A percentile compares a stretch with the other conserved stretches of the same genome.
Evolutionary conservation across 2,888 invertebrate species (phyloP).

Genomic region (Amorpha juglandis): DNA sequence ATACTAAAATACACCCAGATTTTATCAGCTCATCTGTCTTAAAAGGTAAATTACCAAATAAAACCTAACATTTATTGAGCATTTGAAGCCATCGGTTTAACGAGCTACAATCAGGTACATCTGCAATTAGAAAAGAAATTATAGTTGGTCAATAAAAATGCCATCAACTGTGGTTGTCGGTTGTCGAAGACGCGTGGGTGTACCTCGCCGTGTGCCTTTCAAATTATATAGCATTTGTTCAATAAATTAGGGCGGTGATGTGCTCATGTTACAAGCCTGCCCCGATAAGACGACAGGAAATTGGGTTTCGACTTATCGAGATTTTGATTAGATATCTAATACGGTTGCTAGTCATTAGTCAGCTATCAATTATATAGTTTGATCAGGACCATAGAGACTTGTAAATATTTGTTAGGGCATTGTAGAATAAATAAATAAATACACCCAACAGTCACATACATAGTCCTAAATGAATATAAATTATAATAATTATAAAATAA

Average conservation of each 20-base stretch:
- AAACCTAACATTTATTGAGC: slow-evolving; percentile 20
- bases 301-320: not conserved
- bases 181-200: slow-evolving; percentile 25
- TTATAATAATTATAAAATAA: too few relatives aligned
- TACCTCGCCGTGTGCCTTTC: slow-evolving; percentile 34
- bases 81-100: slow-evolving; percentile 24
- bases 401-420: too few relatives aligned
- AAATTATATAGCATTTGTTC: slow-evolving; percentile 40
- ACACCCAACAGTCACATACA: too few relatives aligned
- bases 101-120: slow-evolving; percentile 22
- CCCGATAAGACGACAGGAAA: not conserved
- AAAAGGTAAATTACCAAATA: slow-evolving; percentile 22
- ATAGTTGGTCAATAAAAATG: slow-evolving; percentile 37
- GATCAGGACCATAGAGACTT: not conserved
- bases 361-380: too few relatives aligned
- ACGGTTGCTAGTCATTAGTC: too few relatives aligned
- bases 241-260: slow-evolving; percentile 35
- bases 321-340: not conserved
- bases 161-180: slow-evolving; percentile 16
- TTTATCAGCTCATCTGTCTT: slow-evolving; percentile 20
- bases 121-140: slow-evolving; percentile 27
- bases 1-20: not conserved
- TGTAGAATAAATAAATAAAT: too few relatives aligned
- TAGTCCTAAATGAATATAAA: too few relatives aligned
- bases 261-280: not conserved